Evolutionary conservation across 2,888 invertebrate species (phyloP).

Genomic region (Lamellibrachia columna): DNA sequence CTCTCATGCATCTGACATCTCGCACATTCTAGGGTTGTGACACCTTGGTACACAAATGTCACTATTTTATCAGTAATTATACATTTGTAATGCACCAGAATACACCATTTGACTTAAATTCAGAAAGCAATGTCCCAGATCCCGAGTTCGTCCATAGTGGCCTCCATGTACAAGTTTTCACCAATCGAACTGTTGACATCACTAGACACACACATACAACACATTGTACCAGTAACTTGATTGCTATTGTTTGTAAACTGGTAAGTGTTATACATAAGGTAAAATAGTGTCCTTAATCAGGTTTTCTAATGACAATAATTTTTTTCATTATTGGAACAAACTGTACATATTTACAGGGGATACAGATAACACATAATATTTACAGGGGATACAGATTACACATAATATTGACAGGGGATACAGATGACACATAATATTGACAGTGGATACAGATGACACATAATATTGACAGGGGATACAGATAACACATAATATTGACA

Average conservation of each 20-base stretch:
- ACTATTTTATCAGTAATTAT: neutral
- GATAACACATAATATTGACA: neutral
- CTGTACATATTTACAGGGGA: no score
- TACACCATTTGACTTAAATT: no score
- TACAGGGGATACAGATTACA: no score
- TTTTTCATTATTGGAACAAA: neutral
- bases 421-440: no score
- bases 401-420: no score
- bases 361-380: no score
- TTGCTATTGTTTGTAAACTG: neutral
- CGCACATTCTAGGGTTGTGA: neutral
- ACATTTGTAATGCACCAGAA: no score
- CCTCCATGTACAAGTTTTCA: neutral
- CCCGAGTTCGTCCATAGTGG: no score
- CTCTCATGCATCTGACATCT: neutral
- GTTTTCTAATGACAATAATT: neutral
- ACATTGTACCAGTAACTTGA: neutral
- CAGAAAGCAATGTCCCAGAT: no score
- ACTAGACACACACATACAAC: neutral
- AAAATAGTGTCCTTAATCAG: neutral
- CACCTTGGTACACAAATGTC: neutral
- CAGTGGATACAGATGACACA: no score
- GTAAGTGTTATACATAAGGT: neutral
- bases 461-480: no score
- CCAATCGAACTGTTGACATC: neutral